phyloP scores from a whole-genome alignment of 2,113 vertebrate species.

The Misgurnus anguillicaudatus region DNA sequence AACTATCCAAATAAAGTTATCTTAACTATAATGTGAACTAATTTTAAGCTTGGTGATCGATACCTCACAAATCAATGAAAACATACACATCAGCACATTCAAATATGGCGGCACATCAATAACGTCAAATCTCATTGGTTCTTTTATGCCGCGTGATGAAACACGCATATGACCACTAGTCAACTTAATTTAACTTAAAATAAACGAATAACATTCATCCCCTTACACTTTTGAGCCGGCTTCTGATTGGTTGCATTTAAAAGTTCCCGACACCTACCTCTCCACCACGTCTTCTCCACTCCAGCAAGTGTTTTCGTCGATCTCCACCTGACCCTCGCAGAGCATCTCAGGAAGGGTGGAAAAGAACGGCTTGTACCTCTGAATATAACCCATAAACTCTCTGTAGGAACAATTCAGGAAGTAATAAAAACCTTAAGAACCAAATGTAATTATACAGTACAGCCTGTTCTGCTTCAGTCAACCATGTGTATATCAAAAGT shows the following conservation, averaged over 20 bases:
- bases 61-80: too few relatives aligned
- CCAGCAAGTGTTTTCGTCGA: constrained; percentile 88
- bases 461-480: constrained; percentile 1
- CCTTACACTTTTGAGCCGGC: too few relatives aligned
- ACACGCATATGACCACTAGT: too few relatives aligned
- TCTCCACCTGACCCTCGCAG: constrained; percentile 85
- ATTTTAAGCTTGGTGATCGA: too few relatives aligned
- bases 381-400: constrained; percentile 87
- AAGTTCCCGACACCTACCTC: constrained; percentile 72
- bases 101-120: too few relatives aligned
- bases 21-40: background rate
- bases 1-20: constrained; percentile 10
- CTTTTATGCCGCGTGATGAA: too few relatives aligned
- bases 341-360: constrained; percentile 84
- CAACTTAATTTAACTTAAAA: too few relatives aligned
- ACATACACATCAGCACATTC: too few relatives aligned
- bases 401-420: constrained; percentile 63
- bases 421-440: constrained; percentile 37
- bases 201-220: too few relatives aligned
- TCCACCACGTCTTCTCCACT: constrained; percentile 86
- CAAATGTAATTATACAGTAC: constrained; percentile 29
- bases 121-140: too few relatives aligned
- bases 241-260: background rate
- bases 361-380: constrained; percentile 83
- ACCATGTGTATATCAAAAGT: background rate